Conservation (phyloP, 2,797 vertebrate species). For the Cynodonichthys magdalenae region DNA sequence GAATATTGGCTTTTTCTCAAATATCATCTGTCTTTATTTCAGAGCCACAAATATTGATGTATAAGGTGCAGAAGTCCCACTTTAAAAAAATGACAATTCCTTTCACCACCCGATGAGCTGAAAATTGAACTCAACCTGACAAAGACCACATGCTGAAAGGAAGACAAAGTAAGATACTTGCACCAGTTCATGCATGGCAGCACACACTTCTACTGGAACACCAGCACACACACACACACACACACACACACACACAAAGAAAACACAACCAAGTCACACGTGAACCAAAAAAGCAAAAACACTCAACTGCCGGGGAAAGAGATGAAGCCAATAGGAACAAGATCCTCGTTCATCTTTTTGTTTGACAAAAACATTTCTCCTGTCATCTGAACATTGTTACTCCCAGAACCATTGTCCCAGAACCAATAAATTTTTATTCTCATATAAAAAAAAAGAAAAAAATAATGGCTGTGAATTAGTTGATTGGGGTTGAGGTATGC, state of each 20-base stretch:
- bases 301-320: slow-evolving; percentile 8
- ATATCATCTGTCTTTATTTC: not conserved
- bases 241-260: too few species aligned
- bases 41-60: too few species aligned
- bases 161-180: slow-evolving; percentile 33
- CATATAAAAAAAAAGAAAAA: too few species aligned
- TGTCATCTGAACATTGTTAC: slow-evolving; percentile 15
- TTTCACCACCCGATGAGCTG: not conserved
- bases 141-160: slow-evolving; percentile 20
- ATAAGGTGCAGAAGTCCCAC: not conserved
- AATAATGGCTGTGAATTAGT: too few species aligned
- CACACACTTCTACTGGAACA: slow-evolving; percentile 29
- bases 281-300: slow-evolving; percentile 10
- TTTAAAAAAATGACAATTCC: not conserved
- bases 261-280: not conserved
- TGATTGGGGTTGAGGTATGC: too few species aligned
- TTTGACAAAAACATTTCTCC: slow-evolving; percentile 51
- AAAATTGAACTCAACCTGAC: slow-evolving; percentile 9
- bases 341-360: slow-evolving; percentile 1
- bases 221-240: slow-evolving; percentile 16
- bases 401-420: slow-evolving; percentile 20
- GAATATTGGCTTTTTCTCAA: not conserved
- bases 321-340: slow-evolving; percentile 6
- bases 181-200: slow-evolving; percentile 28
- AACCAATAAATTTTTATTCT: too few species aligned